These are phyloP conservation scores for Apodemia duryi DNA, from an alignment of 2,888 invertebrate genomes.

Conservation along the genomic window DNA sequence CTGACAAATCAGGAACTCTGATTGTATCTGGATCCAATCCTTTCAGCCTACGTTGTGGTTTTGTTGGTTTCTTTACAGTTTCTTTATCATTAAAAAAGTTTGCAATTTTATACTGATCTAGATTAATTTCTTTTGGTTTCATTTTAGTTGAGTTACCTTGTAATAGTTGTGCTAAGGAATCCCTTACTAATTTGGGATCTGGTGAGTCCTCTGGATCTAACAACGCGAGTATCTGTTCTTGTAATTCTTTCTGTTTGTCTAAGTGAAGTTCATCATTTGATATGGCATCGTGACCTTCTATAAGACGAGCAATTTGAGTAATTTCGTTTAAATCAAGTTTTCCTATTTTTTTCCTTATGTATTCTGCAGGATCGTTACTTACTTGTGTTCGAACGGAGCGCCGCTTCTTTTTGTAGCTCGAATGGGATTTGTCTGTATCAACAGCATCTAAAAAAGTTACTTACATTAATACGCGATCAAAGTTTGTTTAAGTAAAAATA, in stretches of 20 bases:
- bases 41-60: conserved; percentile 52
- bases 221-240: conserved; percentile 60
- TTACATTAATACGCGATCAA: background rate
- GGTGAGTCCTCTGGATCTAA: conserved; percentile 60
- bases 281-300: conserved; percentile 59
- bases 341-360: conserved; percentile 61
- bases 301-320: conserved; percentile 57
- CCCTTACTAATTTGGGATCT: conserved; percentile 48
- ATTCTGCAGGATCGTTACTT: conserved; percentile 67
- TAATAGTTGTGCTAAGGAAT: conserved; percentile 53
- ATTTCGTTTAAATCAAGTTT: conserved; percentile 64
- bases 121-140: conserved; percentile 33
- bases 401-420: conserved; percentile 62
- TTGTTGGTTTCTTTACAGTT: conserved; percentile 38
- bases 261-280: conserved; percentile 34
- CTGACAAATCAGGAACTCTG: conserved; percentile 43
- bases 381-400: conserved; percentile 61
- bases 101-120: conserved; percentile 37
- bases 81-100: conserved; percentile 48
- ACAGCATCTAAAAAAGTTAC: conserved; percentile 47
- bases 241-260: conserved; percentile 55
- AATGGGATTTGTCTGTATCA: conserved; percentile 61
- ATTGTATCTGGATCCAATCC: conserved; percentile 51
- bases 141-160: conserved; percentile 47
- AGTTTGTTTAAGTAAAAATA: background rate